Conservation (phyloP, 35 echinoderm and acorn worm genomes). For the Stichopus chloronotus region DNA sequence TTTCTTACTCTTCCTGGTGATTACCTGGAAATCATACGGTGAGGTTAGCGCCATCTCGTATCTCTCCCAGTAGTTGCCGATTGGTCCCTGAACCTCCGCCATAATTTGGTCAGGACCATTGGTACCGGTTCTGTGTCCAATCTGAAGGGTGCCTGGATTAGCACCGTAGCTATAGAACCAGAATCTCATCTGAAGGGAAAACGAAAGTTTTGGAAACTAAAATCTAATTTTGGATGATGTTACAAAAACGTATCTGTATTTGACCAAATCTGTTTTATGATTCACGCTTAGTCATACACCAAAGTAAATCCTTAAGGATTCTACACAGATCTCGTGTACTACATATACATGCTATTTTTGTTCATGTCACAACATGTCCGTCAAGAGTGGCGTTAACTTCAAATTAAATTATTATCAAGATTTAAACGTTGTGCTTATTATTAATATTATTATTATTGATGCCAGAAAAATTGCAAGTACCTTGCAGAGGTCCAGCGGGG, state of each 20-base stretch:
- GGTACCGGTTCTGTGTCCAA: slow-evolving; percentile 2
- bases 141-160: slow-evolving; percentile 5
- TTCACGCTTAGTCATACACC: background rate
- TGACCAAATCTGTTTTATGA: background rate
- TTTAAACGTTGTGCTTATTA: background rate
- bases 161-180: slow-evolving; percentile 44
- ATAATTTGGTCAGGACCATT: background rate
- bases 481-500: background rate
- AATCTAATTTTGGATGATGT: background rate
- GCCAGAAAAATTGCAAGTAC: background rate
- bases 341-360: too few relatives aligned
- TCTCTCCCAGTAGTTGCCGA: slow-evolving; percentile 43
- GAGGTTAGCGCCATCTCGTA: background rate
- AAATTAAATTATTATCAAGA: background rate
- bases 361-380: too few relatives aligned
- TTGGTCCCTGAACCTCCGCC: background rate
- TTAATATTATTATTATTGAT: background rate
- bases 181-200: slow-evolving; percentile 14
- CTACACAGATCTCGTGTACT: too few relatives aligned
- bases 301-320: background rate
- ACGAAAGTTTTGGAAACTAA: background rate
- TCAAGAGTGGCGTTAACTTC: too few relatives aligned
- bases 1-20: too few relatives aligned
- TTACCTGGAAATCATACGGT: slow-evolving; percentile 14
- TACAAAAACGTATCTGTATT: background rate